Base-by-base conservation (phyloP, 1,140 invertebrate species). In the Drosophila simulans region DNA sequence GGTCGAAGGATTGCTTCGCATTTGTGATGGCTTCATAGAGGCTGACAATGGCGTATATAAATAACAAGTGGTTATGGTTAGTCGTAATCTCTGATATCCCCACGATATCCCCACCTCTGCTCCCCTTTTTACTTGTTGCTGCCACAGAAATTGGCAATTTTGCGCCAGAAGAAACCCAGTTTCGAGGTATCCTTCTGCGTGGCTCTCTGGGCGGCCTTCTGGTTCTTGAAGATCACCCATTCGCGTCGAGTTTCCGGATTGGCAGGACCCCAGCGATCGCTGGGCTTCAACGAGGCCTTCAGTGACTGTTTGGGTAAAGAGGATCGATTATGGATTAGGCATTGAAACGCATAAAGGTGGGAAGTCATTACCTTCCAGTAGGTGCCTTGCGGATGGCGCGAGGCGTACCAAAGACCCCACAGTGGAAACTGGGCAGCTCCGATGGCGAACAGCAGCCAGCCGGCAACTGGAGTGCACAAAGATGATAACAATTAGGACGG, bases 241-340 rank as follows among this genome's bases (percentile, higher is more conserved):
- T 94, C 92, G 45, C 92, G 91, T 8, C 92, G 91, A 4, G 91
- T 79, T 27, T 93, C 84, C 3, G 90, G 82, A 79, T 94, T 92
- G 1, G 82, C 91, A 0, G 95, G 95, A 3, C 95, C 95, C 94
- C 95, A 96, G 10, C 93, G 93, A 1, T 92, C 79, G 25, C 93
- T 94, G 17, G 94, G 93, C 17, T 75, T 78, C 40, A 95, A 93
- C 0, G 93, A 90, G 7, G 75, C 80, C 65, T 90, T 92, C 2
- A 95, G 57, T 49, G 93, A 94, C 94, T 95, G 43, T 0, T 48
- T 22, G 20, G 65, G 8, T 10, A 3, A 8, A n/a, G 7, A 17
- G 3, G 12, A 10, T 17, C 15, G 2, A 42, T 15, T 15, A 4
- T 13, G 5, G 5, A 15, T 40, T 2, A 8, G 1, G 15, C n/a